Percentiles rank a stretch among this genome's conserved stretches.
phyloP scores from a whole-genome alignment of 2,888 invertebrate species.

The Meliscaeva auricollis region DNA sequence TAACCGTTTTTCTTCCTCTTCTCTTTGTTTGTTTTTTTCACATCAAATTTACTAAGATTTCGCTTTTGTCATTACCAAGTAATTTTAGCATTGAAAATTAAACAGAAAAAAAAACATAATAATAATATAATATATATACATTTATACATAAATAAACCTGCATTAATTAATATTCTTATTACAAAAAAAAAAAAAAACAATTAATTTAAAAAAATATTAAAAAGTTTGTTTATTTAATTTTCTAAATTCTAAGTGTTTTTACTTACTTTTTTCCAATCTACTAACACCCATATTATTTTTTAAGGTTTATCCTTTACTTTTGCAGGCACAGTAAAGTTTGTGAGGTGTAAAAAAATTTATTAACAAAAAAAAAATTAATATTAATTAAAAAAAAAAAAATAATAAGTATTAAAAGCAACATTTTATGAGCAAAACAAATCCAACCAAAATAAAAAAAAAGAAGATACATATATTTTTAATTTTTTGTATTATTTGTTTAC shows the following conservation, averaged over 20 bases:
- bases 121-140: constrained; percentile 26
- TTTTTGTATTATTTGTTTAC: constrained; percentile 63
- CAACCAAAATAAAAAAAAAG: background rate
- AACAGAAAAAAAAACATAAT: constrained; percentile 45
- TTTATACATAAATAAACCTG: constrained; percentile 63
- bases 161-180: constrained; percentile 39
- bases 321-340: constrained; percentile 84
- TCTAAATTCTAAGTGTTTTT: constrained; percentile 78
- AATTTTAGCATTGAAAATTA: constrained; percentile 71
- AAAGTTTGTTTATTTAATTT: constrained; percentile 67
- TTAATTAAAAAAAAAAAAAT: constrained; percentile 15
- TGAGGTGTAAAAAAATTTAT: constrained; percentile 78
- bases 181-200: constrained; percentile 37
- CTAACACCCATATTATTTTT: constrained; percentile 85
- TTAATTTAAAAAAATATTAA: constrained; percentile 4
- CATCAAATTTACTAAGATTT: constrained; percentile 73
- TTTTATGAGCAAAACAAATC: constrained; percentile 21
- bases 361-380: constrained; percentile 67
- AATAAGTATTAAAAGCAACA: constrained; percentile 35
- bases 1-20: constrained; percentile 73
- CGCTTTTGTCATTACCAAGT: constrained; percentile 75
- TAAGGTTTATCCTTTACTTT: constrained; percentile 85
- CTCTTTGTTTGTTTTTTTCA: constrained; percentile 71
- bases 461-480: constrained; percentile 75
- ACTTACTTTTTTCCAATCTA: constrained; percentile 84